A percentile compares a stretch with the other conserved stretches of the same genome.
Conservation (phyloP, 2,113 vertebrate genomes). For the Hippocampus guttulatus region DNA sequence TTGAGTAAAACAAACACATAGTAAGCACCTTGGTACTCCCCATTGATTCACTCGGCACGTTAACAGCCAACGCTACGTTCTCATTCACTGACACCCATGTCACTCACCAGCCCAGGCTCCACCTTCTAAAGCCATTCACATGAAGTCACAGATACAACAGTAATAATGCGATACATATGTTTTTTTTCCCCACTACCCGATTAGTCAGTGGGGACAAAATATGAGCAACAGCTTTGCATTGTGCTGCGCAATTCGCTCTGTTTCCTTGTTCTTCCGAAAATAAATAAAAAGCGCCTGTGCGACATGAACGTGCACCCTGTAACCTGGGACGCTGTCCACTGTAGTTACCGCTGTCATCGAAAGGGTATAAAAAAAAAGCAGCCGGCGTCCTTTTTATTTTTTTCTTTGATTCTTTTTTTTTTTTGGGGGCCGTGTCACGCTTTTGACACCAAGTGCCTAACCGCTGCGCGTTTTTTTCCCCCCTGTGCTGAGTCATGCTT, state of each 20-base stretch:
- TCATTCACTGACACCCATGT: background rate
- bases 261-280: background rate
- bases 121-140: background rate
- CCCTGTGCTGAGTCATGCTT: slow-evolving; percentile 42
- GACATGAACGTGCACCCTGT: too few relatives aligned
- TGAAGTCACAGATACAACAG: background rate
- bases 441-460: background rate
- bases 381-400: background rate
- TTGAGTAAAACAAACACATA: background rate
- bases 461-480: background rate
- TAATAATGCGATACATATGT: too few relatives aligned
- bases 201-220: background rate
- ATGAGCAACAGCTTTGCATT: background rate
- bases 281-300: background rate
- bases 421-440: background rate
- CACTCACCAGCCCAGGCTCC: background rate
- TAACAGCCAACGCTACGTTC: background rate
- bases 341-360: too few relatives aligned
- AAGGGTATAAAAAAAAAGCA: too few relatives aligned
- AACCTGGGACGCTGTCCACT: too few relatives aligned
- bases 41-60: too few relatives aligned
- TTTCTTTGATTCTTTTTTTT: background rate
- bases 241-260: background rate
- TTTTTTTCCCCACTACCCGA: too few relatives aligned
- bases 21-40: background rate